phyloP scores from a whole-genome alignment of 2,888 invertebrate genomes.

The Saturnia japonica region DNA sequence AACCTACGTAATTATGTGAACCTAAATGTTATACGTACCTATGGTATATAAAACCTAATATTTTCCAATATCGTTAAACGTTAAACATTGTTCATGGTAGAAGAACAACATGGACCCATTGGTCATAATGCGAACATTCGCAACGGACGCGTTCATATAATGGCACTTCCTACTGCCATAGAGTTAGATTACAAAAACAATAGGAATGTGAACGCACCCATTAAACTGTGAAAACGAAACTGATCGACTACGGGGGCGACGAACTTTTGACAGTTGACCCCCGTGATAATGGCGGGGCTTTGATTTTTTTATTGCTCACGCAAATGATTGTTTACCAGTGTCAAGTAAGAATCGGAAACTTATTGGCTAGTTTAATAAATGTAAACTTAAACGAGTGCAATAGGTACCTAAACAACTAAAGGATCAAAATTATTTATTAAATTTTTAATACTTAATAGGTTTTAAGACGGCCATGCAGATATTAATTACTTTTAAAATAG shows the following conservation, averaged over 20 bases:
- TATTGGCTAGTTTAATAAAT: not conserved
- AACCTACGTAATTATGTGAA: not conserved
- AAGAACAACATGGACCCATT: slow-evolving; percentile 4
- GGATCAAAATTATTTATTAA: too few species aligned
- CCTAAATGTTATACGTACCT: too few species aligned
- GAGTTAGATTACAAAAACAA: slow-evolving; percentile 72
- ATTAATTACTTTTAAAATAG: too few species aligned
- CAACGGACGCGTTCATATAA: slow-evolving; percentile 37
- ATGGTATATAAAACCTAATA: slow-evolving; percentile 1
- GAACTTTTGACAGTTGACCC: slow-evolving; percentile 64
- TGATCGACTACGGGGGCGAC: slow-evolving; percentile 49
- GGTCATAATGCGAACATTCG: slow-evolving; percentile 23
- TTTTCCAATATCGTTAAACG: slow-evolving; percentile 6
- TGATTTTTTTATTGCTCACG: slow-evolving; percentile 27
- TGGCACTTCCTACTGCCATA: slow-evolving; percentile 59
- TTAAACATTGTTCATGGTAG: slow-evolving; percentile 7
- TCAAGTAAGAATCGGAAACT: slow-evolving; percentile 3
- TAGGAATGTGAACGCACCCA: slow-evolving; percentile 71
- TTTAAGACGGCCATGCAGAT: too few species aligned
- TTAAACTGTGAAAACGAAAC: slow-evolving; percentile 73
- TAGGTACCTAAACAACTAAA: too few species aligned
- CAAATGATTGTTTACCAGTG: slow-evolving; percentile 5
- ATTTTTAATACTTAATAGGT: too few species aligned
- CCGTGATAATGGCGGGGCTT: slow-evolving; percentile 28
- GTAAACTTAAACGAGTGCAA: not conserved